Evolutionary conservation across 64 coral and sea anemone species (phyloP).

Genomic region (Montipora capricornis): DNA sequence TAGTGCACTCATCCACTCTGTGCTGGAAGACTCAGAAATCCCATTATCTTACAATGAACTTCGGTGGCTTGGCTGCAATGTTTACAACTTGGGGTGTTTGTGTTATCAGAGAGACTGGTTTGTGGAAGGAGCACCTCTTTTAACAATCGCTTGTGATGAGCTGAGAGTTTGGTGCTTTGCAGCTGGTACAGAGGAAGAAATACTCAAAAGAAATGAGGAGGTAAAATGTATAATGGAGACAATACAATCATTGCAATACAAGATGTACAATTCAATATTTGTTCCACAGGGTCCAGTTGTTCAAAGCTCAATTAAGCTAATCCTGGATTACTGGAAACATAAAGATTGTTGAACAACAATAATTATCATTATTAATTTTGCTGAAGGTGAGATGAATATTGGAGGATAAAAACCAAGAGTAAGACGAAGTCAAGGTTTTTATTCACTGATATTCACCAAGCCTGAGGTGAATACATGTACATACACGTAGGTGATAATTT

Average conservation of each 20-base stretch:
- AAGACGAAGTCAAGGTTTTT: too few relatives aligned
- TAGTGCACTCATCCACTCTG: slow-evolving; percentile 4
- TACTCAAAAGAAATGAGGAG: slow-evolving; percentile 27
- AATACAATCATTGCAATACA: neutral
- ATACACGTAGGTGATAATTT: too few relatives aligned
- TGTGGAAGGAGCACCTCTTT: slow-evolving; percentile 31
- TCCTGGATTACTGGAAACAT: too few relatives aligned
- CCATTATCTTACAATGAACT: slow-evolving; percentile 53
- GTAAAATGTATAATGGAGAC: neutral
- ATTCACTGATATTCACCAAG: too few relatives aligned
- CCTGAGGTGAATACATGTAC: too few relatives aligned
- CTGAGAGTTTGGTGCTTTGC: slow-evolving; percentile 57
- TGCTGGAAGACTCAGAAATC: slow-evolving; percentile 5
- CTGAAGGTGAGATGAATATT: too few relatives aligned
- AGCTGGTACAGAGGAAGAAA: slow-evolving; percentile 10
- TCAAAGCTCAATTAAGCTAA: too few relatives aligned
- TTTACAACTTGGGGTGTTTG: slow-evolving; percentile 38
- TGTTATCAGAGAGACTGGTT: slow-evolving; percentile 47
- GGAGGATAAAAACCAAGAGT: too few relatives aligned
- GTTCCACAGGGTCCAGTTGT: too few relatives aligned
- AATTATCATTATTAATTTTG: too few relatives aligned
- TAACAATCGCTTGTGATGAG: slow-evolving; percentile 53
- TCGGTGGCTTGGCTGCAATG: slow-evolving; percentile 40
- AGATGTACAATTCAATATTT: too few relatives aligned
- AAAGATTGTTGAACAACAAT: too few relatives aligned